Base-by-base conservation (phyloP, 2,888 invertebrate species). In the Cheilosia grossa region DNA sequence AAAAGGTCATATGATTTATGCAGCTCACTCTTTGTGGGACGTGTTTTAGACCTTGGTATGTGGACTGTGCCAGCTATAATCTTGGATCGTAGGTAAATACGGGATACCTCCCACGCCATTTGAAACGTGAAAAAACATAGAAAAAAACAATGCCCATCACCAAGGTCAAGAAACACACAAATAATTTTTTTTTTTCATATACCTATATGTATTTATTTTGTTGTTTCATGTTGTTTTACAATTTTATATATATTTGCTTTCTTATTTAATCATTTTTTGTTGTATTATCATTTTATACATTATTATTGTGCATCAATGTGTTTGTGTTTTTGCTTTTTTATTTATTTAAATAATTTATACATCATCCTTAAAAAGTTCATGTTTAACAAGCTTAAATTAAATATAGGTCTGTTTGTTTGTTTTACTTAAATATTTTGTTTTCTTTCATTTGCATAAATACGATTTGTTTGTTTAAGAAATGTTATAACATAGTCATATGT, bases 371-470 rank as follows among this genome's bases (percentile, higher is more conserved):
- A 77, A 77, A 72, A 78, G 47, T 67, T 63, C 72, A 78, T 61
- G 66, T 73, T 78, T 61, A 82, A 78, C 82, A 82, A 66, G 78
- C 72, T 78, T 82, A 70, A 42, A 82, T 49, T n/a, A 51, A 37
- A 75, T 58, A 75, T 58, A 70, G 82, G 47, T 47, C 19, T 81
- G 67, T 80, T 42, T 73, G 51, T 79, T 74, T 75, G 10, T 63
- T 75, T 49, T 64, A 64, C 54, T 64, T 54, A 73, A 64, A 47
- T 63, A 73, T 73, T 17, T 53, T 72, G n/a, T 42, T 47, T 54
- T 44, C 40, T 59, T 30, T 19, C 17, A 33, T 27, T 61, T 37
- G 56, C 24, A 66, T 64, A 64, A 64, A 56, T 63, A 63, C 44
- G 63, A 37, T 63, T 47, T 47, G 47, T 63, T 42, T 73, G 51